Conservation (phyloP, 2,888 invertebrate species). For the Eilema sororculum region DNA sequence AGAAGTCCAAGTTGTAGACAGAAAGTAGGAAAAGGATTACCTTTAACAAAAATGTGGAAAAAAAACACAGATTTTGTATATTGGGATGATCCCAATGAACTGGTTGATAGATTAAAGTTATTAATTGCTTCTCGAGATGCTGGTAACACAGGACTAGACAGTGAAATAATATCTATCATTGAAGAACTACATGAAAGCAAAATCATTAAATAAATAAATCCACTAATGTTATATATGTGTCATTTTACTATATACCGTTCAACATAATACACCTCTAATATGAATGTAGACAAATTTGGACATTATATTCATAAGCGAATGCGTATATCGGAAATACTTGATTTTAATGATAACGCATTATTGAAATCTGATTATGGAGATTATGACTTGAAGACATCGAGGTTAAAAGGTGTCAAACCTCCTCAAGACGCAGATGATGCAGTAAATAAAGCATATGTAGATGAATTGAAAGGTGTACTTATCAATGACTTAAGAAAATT, state of each 20-base stretch:
- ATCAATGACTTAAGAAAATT: too few species aligned
- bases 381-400: background rate
- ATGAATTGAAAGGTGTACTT: background rate
- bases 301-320: background rate
- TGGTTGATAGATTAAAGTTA: too few species aligned
- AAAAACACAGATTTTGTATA: too few species aligned
- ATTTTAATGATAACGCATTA: background rate
- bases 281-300: too few species aligned
- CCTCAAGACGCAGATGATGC: background rate
- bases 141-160: too few species aligned
- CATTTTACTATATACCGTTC: background rate
- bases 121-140: too few species aligned
- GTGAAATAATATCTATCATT: too few species aligned
- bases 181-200: background rate
- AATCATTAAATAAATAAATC: background rate
- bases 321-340: background rate
- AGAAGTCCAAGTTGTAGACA: too few species aligned
- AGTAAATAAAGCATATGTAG: too few species aligned
- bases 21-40: too few species aligned
- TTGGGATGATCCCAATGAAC: too few species aligned
- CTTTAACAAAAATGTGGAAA: too few species aligned
- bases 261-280: background rate
- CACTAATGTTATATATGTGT: background rate
- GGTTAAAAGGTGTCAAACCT: background rate
- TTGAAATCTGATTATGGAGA: background rate